phyloP scores from a whole-genome alignment of 2,113 vertebrate genomes.

The Hemicordylus capensis region DNA sequence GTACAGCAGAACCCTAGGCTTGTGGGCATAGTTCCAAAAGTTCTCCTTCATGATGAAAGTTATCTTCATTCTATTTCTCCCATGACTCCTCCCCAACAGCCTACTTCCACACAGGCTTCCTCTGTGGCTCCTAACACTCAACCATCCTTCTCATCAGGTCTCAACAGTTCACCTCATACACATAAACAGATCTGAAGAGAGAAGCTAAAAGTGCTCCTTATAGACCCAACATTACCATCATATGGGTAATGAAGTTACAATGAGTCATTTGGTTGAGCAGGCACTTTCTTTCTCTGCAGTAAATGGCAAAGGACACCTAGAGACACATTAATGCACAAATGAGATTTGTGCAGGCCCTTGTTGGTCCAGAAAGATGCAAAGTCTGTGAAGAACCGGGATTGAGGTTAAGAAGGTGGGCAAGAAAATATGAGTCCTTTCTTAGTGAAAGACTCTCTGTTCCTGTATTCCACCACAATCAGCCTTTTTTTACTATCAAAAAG shows the following conservation, averaged over 20 bases:
- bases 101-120: not conserved
- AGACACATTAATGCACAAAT: conserved; percentile 9
- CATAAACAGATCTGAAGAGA: not conserved
- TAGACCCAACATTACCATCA: conserved; percentile 6
- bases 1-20: not conserved
- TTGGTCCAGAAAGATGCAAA: not conserved
- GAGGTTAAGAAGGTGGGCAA: not conserved
- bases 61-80: not conserved
- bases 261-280: not conserved
- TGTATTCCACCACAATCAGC: not conserved
- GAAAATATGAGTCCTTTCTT: not conserved
- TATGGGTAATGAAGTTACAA: not conserved
- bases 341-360: not conserved
- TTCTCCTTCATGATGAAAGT: not conserved
- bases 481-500: not conserved
- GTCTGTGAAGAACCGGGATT: not conserved
- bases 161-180: not conserved
- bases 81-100: not conserved
- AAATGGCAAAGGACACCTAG: not conserved
- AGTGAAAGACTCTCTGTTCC: not conserved
- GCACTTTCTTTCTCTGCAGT: not conserved
- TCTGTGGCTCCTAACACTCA: not conserved
- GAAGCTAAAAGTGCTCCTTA: conserved; percentile 1
- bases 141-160: not conserved
- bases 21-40: not conserved